Percentiles rank a stretch among this genome's conserved stretches.
phyloP scores from a whole-genome alignment of 2,113 vertebrate species.

The Pelvicachromis taeniatus region DNA sequence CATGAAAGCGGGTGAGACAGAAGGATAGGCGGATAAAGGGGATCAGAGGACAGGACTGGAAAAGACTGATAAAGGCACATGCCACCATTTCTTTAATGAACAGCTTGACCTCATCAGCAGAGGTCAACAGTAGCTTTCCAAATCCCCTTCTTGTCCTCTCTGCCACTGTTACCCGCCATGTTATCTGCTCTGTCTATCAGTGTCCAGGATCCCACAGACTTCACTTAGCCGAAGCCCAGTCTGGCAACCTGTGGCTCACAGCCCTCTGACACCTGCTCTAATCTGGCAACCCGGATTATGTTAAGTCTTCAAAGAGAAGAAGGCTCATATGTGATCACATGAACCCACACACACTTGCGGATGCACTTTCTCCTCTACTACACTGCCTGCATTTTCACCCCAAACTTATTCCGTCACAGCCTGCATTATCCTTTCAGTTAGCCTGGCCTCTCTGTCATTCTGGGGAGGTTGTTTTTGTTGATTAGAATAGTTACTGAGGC shows the following conservation, averaged over 20 bases:
- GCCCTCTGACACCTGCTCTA: slow-evolving; percentile 58
- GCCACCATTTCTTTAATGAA: slow-evolving; percentile 69
- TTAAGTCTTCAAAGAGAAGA: slow-evolving; percentile 48
- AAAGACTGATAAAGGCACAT: slow-evolving; percentile 65
- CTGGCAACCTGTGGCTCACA: slow-evolving; percentile 53
- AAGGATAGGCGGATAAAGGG: slow-evolving; percentile 55
- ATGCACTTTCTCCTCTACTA: neutral
- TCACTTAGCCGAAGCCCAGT: slow-evolving; percentile 47
- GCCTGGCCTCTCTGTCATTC: neutral
- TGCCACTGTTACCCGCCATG: slow-evolving; percentile 26
- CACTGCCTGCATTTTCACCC: neutral
- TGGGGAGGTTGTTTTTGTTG: neutral
- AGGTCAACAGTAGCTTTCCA: slow-evolving; percentile 63
- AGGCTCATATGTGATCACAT: slow-evolving; percentile 30
- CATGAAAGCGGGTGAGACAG: slow-evolving; percentile 58
- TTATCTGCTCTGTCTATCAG: slow-evolving; percentile 66
- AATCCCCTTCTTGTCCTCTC: slow-evolving; percentile 51
- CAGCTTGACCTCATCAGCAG: slow-evolving; percentile 68
- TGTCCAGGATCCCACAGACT: slow-evolving; percentile 54
- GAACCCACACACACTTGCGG: neutral
- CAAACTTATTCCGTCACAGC: neutral
- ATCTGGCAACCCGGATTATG: slow-evolving; percentile 65
- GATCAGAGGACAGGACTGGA: slow-evolving; percentile 65
- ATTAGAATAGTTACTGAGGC: neutral
- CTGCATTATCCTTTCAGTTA: neutral